These are phyloP conservation scores for Synanceia verrucosa DNA, from an alignment of 2,797 vertebrate genomes.

Conservation along the genomic window DNA sequence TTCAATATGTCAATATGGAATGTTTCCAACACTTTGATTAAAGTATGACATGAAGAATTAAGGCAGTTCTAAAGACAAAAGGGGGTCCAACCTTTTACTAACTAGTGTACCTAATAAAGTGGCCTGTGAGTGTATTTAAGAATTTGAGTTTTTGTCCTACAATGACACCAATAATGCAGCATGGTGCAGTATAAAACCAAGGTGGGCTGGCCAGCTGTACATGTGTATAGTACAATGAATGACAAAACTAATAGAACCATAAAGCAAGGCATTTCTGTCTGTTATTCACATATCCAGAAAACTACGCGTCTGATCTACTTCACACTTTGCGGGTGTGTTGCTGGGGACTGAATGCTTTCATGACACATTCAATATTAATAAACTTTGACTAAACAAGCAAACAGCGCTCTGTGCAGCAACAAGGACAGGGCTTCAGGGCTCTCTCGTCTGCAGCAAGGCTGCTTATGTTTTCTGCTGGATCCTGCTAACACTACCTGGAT, in stretches of 20 bases:
- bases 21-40: no score
- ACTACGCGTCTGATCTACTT: neutral
- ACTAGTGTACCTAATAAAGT: no score
- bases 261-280: no score
- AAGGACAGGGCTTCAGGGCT: neutral
- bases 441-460: no score
- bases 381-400: neutral
- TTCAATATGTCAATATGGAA: no score
- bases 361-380: neutral
- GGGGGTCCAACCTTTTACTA: no score
- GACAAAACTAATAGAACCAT: no score
- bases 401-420: neutral
- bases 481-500: no score
- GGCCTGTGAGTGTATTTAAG: no score
- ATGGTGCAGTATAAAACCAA: neutral
- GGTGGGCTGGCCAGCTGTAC: neutral
- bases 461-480: neutral
- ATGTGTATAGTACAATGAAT: neutral
- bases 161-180: neutral
- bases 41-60: no score
- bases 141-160: neutral
- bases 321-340: neutral
- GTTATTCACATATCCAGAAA: neutral
- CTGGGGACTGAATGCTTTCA: neutral
- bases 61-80: no score